Evolutionary conservation across 2,113 vertebrate genomes (phyloP), one percentile per base, ranked within the genome.

Genomic region (Jaculus jaculus): DNA sequence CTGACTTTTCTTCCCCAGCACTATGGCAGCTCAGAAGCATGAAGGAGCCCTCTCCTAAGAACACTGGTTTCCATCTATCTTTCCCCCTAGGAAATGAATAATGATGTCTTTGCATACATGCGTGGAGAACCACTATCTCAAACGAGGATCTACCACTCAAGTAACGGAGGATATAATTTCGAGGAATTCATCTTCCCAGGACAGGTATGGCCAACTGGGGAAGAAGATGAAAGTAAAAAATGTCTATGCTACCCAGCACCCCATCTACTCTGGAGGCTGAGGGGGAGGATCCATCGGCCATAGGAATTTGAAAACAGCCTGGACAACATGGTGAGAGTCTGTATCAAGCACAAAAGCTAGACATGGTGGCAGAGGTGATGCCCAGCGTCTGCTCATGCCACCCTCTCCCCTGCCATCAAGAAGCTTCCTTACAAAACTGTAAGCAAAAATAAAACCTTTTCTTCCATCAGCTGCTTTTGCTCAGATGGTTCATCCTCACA

Each of bases 111-210:
- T 58, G 96, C 87, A 5, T 97, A 96, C 66, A 7, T 72, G 34
- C 8, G 0, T 0, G 96, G 96, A 91, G 87, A 85, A 0, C 3
- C 2, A 34, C 4, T 84, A 9, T 17, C 84, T 30, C n/a, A 81
- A 8, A 20, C 93, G 37, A 32, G 4, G 1, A 54, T 96, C 0
- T 97, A 97, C 51, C 28, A 51, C 37, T 97, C 96, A 16, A 0
- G 21, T 1, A 26, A 1, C 5, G 34, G 4, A 17, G 96, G 96
- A 73, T 32, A 34, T n/a, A 26, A 0, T 5, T 97, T 96, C 84
- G 2, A 60, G 17, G 42, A 51, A n/a, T 90, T 63, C 23, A 0
- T 0, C 6, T 16, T n/a, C 15, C 1, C 17, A 13, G 6, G 5
- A 47, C 28, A 65, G 96, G 96, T 97, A 91, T 16, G 93, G 91